Evolutionary conservation across 2,797 vertebrate genomes (phyloP).

Genomic region (Tinamus major): DNA sequence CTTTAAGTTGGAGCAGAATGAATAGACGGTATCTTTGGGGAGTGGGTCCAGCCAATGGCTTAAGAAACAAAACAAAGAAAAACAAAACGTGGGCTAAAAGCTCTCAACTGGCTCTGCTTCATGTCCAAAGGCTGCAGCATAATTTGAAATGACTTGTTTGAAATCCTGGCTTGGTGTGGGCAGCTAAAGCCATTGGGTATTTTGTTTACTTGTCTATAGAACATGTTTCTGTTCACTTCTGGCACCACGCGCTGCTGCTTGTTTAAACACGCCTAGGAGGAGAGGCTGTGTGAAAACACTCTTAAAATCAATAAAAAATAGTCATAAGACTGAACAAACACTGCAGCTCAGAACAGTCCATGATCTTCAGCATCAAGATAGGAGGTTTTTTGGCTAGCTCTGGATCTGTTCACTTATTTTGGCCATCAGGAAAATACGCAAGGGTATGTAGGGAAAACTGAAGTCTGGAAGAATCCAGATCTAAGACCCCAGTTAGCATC

Average conservation of each 20-base stretch:
- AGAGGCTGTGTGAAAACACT: conserved; percentile 47
- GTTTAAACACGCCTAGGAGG: conserved; percentile 55
- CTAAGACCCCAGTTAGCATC: neutral
- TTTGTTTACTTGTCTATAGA: conserved; percentile 63
- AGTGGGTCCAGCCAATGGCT: conserved; percentile 18
- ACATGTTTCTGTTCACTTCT: conserved; percentile 20
- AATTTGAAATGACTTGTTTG: conserved; percentile 49
- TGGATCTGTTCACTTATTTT: neutral
- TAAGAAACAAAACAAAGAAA: conserved; percentile 25
- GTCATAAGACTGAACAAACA: conserved; percentile 24
- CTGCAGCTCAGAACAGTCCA: neutral
- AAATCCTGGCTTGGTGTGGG: neutral
- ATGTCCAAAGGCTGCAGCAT: neutral
- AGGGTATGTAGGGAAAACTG: neutral
- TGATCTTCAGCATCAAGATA: neutral
- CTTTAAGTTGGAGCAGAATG: conserved; percentile 26
- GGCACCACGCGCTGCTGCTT: neutral
- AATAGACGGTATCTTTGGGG: conserved; percentile 24
- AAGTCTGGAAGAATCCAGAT: neutral
- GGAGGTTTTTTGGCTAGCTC: neutral
- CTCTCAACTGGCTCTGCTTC: conserved; percentile 40
- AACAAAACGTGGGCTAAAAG: conserved; percentile 4
- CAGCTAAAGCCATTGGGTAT: conserved; percentile 20
- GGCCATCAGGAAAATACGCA: neutral
- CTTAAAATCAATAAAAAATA: conserved; percentile 36